Conservation (phyloP, 1,140 invertebrate species). For the Chelonus insularis region DNA sequence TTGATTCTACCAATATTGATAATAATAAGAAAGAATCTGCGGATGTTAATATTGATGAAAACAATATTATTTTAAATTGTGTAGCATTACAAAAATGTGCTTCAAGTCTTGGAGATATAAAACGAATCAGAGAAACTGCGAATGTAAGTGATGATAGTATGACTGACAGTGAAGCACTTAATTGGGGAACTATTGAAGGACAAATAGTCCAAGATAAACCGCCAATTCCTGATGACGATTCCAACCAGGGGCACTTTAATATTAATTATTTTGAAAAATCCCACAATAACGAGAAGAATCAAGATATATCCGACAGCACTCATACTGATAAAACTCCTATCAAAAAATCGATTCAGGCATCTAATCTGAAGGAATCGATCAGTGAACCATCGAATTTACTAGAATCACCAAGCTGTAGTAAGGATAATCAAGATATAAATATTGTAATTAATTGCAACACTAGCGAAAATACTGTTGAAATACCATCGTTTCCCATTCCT, state of each 20-base stretch:
- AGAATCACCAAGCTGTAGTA: too few relatives aligned
- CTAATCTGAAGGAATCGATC: too few relatives aligned
- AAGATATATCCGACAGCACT: too few relatives aligned
- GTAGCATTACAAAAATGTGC: slow-evolving; percentile 33
- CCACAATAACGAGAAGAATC: too few relatives aligned
- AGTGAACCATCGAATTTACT: too few relatives aligned
- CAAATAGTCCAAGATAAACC: not conserved
- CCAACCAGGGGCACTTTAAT: not conserved
- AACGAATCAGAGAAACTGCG: slow-evolving; percentile 26
- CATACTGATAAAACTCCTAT: too few relatives aligned
- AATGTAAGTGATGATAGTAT: slow-evolving; percentile 26
- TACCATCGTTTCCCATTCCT: too few relatives aligned
- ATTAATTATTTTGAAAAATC: not conserved
- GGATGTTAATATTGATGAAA: not conserved
- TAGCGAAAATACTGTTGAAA: too few relatives aligned
- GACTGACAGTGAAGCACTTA: slow-evolving; percentile 28
- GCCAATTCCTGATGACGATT: too few relatives aligned
- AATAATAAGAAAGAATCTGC: not conserved
- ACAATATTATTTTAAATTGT: slow-evolving; percentile 43
- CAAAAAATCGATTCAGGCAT: too few relatives aligned
- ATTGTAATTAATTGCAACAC: too few relatives aligned
- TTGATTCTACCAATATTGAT: not conserved
- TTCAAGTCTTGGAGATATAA: slow-evolving; percentile 40
- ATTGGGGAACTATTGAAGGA: slow-evolving; percentile 25
- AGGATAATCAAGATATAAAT: too few relatives aligned